Evolutionary conservation across 2,888 invertebrate species (phyloP).

Genomic region (Tachina lurida): DNA sequence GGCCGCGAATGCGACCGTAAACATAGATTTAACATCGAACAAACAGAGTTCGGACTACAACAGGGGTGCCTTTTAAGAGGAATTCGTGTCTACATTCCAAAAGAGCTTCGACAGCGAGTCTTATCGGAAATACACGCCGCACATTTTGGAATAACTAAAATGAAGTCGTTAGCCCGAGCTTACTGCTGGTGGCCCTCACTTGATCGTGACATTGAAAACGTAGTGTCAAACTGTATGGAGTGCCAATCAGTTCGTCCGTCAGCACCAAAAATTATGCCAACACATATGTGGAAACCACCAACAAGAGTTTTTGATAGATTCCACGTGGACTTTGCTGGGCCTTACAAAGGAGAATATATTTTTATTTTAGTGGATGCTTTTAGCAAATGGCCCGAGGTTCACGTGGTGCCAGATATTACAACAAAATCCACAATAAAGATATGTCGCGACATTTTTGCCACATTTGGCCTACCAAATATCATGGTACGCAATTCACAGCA

Average conservation of each 20-base stretch:
- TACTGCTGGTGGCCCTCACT: conserved; percentile 57
- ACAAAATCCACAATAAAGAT: conserved; percentile 58
- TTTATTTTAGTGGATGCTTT: conserved; percentile 61
- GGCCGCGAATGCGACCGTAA: conserved; percentile 25
- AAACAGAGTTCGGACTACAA: conserved; percentile 50
- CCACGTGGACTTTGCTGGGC: conserved; percentile 67
- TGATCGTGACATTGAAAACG: conserved; percentile 58
- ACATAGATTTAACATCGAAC: conserved; percentile 30
- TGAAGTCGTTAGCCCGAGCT: conserved; percentile 47
- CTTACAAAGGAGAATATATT: conserved; percentile 26
- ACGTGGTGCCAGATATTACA: conserved; percentile 65
- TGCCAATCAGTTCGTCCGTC: conserved; percentile 47
- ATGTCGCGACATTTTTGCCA: conserved; percentile 66
- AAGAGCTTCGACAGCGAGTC: conserved; percentile 24
- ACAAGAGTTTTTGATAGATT: conserved; percentile 70
- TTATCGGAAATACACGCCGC: conserved; percentile 17
- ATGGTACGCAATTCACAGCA: conserved; percentile 64
- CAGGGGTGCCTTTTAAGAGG: conserved; percentile 33
- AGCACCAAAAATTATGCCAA: conserved; percentile 28
- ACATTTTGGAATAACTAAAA: conserved; percentile 43
- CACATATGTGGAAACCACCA: conserved; percentile 44
- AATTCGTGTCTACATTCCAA: conserved; percentile 59
- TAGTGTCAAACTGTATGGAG: conserved; percentile 62
- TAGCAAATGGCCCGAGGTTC: conserved; percentile 74
- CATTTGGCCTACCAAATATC: conserved; percentile 55